These are phyloP conservation scores for Lumbricus terrestris DNA, from an alignment of 2,888 invertebrate genomes.

Conservation along the genomic window DNA sequence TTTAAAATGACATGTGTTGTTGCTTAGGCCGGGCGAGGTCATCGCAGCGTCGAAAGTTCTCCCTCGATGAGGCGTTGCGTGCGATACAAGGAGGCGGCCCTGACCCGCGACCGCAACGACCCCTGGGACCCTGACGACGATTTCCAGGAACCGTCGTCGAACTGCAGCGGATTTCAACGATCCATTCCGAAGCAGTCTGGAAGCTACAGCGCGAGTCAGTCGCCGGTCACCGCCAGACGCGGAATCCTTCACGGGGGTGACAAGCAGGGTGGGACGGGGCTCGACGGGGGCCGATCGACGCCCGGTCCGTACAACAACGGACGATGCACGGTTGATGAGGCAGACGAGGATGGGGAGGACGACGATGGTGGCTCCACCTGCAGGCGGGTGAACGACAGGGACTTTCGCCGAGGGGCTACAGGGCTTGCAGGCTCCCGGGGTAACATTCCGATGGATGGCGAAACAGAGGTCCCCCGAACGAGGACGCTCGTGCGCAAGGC, in stretches of 20 bases:
- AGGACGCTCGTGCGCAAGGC: constrained; percentile 7
- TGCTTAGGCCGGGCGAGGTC: neutral
- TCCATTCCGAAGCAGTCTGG: neutral
- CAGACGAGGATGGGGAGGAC: neutral
- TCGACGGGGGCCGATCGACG: neutral
- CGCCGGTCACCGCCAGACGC: neutral
- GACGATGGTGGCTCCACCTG: neutral
- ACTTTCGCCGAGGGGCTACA: neutral
- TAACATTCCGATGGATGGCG: neutral
- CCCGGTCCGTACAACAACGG: neutral
- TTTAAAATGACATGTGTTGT: neutral
- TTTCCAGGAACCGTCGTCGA: neutral
- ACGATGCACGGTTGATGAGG: neutral
- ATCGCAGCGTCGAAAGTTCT: constrained; percentile 18
- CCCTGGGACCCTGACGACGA: constrained; percentile 3
- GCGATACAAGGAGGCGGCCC: neutral
- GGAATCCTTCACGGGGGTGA: constrained; percentile 3
- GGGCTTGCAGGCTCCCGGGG: neutral
- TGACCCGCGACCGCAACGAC: neutral
- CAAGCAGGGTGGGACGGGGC: too few species aligned
- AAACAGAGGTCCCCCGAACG: neutral
- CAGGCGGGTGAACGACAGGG: neutral
- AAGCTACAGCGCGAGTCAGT: neutral
- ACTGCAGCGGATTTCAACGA: neutral
- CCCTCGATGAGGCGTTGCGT: neutral